Percentiles rank a stretch among this genome's conserved stretches.
phyloP scores from a whole-genome alignment of 2,113 vertebrate genomes.

The Pantherophis guttatus region DNA sequence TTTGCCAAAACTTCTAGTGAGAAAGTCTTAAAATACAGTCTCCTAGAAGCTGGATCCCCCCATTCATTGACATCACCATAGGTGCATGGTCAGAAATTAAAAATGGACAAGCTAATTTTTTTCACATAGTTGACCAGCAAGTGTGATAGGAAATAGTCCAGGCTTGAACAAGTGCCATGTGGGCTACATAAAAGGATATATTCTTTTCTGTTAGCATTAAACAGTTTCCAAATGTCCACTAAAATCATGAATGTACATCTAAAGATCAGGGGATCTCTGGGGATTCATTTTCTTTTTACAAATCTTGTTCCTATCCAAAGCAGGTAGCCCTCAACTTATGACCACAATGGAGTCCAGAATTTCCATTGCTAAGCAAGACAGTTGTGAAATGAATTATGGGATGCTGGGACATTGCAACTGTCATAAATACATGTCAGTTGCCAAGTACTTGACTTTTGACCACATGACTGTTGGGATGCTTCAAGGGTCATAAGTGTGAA shows the following conservation, averaged over 20 bases:
- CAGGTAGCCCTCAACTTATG: not conserved
- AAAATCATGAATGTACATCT: not conserved
- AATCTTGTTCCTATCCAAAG: not conserved
- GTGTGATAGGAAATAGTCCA: not conserved
- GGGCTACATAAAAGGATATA: not conserved
- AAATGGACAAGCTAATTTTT: not conserved
- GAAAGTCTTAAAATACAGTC: not conserved
- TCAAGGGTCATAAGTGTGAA: not conserved
- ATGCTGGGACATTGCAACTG: not conserved
- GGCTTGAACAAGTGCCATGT: not conserved
- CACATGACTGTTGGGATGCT: not conserved
- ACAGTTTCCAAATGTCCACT: not conserved
- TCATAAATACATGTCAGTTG: not conserved
- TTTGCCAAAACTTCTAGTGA: not conserved
- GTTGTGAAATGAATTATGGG: not conserved
- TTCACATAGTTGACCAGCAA: not conserved
- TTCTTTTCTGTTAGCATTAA: not conserved
- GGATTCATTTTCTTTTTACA: not conserved
- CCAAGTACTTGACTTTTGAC: not conserved
- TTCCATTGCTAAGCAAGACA: not conserved
- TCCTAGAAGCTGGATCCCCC: not conserved
- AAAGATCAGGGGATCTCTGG: not conserved
- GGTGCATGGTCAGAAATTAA: not conserved
- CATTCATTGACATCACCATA: not conserved
- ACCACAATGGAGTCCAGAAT: not conserved